phyloP scores from a whole-genome alignment of 2,888 invertebrate genomes.

The Eurytoma californica region DNA sequence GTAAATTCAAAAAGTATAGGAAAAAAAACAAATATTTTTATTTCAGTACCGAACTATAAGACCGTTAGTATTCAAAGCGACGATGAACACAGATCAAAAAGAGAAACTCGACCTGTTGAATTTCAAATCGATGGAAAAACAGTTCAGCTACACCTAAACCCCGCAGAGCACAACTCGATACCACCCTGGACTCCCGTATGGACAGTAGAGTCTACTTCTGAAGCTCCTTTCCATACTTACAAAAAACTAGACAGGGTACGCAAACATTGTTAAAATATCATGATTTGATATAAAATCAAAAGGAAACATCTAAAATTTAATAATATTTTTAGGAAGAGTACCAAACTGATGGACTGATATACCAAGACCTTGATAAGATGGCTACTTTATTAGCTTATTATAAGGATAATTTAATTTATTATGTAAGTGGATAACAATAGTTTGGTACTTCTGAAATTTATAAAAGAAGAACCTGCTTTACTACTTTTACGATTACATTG shows the following conservation, averaged over 20 bases:
- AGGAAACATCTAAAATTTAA: background rate
- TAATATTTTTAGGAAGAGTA: slow-evolving; percentile 19
- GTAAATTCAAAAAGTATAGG: background rate
- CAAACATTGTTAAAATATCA: background rate
- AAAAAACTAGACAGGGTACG: slow-evolving; percentile 1
- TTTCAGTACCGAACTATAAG: slow-evolving; percentile 27
- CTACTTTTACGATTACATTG: background rate
- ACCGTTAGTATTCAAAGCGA: background rate
- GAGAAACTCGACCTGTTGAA: slow-evolving; percentile 36
- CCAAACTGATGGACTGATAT: slow-evolving; percentile 25
- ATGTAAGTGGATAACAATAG: slow-evolving; percentile 22
- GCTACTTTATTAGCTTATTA: slow-evolving; percentile 35
- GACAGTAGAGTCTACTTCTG: slow-evolving; percentile 24
- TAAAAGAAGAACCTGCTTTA: too few relatives aligned
- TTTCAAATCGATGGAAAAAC: slow-evolving; percentile 38
- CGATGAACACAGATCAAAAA: slow-evolving; percentile 7
- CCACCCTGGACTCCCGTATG: slow-evolving; percentile 21
- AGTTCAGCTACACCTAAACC: slow-evolving; percentile 23
- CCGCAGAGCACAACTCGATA: background rate
- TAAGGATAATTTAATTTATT: slow-evolving; percentile 29
- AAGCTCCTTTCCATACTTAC: background rate
- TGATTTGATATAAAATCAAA: too few relatives aligned
- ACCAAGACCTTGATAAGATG: slow-evolving; percentile 33
- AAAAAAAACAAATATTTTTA: background rate
- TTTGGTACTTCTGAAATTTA: too few relatives aligned